These are phyloP conservation scores for Leptobrachium ailaonicum DNA, from an alignment of 2,113 vertebrate species.

Conservation along the genomic window DNA sequence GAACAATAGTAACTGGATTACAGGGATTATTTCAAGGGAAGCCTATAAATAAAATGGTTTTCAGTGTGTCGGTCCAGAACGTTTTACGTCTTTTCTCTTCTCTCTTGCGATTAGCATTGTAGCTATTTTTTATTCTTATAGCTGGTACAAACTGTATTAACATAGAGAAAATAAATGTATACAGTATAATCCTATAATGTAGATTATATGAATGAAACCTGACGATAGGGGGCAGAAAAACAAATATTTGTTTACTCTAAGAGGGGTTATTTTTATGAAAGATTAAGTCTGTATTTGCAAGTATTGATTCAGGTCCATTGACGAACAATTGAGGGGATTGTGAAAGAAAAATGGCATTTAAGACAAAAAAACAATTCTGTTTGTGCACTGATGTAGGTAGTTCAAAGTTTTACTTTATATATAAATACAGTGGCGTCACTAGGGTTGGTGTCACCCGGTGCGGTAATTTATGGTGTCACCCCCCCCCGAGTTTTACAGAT, in stretches of 20 bases:
- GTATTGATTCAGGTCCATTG: too few species aligned
- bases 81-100: conserved; percentile 3
- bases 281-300: too few species aligned
- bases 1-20: conserved; percentile 29
- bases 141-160: not conserved
- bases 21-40: conserved; percentile 17
- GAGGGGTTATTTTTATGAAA: too few species aligned
- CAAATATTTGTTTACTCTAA: not conserved
- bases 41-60: conserved; percentile 29
- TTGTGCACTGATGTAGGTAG: too few species aligned
- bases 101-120: not conserved
- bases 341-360: too few species aligned
- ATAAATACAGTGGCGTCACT: too few species aligned
- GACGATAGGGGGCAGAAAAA: not conserved
- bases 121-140: not conserved
- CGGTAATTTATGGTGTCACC: too few species aligned
- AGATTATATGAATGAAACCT: not conserved
- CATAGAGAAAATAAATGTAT: not conserved
- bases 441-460: too few species aligned
- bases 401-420: too few species aligned
- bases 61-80: not conserved
- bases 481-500: too few species aligned
- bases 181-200: not conserved
- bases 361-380: too few species aligned
- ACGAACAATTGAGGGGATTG: too few species aligned